These are phyloP conservation scores for Plectrocnemia conspersa DNA, from an alignment of 1,140 invertebrate genomes.

Conservation along the genomic window DNA sequence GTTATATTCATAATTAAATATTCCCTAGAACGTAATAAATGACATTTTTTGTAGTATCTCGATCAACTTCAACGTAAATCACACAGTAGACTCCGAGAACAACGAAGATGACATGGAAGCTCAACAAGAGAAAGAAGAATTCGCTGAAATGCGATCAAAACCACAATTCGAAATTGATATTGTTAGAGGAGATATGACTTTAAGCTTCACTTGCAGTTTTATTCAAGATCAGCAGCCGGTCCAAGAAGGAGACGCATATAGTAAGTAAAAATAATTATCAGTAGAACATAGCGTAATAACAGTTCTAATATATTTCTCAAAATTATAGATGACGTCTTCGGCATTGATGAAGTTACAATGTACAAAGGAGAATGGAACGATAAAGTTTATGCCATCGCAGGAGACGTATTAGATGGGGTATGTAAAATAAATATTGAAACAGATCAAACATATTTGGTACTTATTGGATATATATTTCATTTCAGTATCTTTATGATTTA, in stretches of 20 bases:
- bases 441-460: no score
- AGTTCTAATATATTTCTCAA: constrained; percentile 12
- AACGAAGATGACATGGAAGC: constrained; percentile 58
- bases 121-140: constrained; percentile 61
- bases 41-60: constrained; percentile 59
- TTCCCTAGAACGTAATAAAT: neutral
- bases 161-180: constrained; percentile 84
- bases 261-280: constrained; percentile 46
- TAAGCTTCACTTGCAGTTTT: constrained; percentile 80
- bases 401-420: constrained; percentile 85
- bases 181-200: constrained; percentile 64
- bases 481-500: constrained; percentile 88
- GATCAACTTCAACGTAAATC: constrained; percentile 82
- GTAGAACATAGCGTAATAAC: neutral
- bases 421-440: constrained; percentile 40
- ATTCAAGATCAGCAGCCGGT: constrained; percentile 57
- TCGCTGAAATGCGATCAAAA: constrained; percentile 79
- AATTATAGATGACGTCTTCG: constrained; percentile 73
- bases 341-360: constrained; percentile 82
- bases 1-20: constrained; percentile 6
- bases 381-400: constrained; percentile 78
- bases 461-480: no score
- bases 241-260: constrained; percentile 66
- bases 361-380: constrained; percentile 80
- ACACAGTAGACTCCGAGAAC: constrained; percentile 75